Conservation (phyloP, 2,888 invertebrate genomes). For the Caenorhabditis angaria region DNA sequence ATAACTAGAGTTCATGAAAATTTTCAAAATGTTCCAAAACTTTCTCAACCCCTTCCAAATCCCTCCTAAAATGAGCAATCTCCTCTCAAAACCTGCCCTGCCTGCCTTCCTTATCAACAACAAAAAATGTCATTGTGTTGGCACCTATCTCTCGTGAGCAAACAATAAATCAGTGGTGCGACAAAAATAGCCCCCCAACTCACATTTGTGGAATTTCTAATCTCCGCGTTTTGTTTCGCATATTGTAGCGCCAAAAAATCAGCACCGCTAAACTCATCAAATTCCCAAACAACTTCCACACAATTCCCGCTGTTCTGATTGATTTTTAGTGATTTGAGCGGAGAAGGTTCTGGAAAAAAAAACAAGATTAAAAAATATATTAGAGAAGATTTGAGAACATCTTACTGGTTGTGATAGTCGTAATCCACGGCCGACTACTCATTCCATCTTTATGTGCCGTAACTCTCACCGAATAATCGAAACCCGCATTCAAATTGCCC, state of each 20-base stretch:
- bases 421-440: conserved; percentile 65
- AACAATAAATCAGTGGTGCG: no score
- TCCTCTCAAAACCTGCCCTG: no score
- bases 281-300: conserved; percentile 60
- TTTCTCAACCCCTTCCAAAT: no score
- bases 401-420: conserved; percentile 67
- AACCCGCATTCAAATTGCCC: conserved; percentile 67
- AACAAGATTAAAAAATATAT: background rate
- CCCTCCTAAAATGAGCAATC: no score
- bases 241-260: conserved; percentile 36
- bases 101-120: no score
- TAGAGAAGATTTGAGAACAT: conserved; percentile 11
- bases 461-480: conserved; percentile 66
- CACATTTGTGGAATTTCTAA: conserved; percentile 29
- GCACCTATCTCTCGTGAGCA: no score
- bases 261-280: conserved; percentile 31
- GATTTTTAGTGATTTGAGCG: conserved; percentile 50
- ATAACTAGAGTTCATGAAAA: no score
- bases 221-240: conserved; percentile 9
- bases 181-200: no score
- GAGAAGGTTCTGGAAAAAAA: conserved; percentile 38
- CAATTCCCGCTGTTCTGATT: conserved; percentile 61
- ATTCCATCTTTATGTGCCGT: conserved; percentile 66
- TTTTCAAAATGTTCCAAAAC: no score
- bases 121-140: no score